Conservation (phyloP, 2,888 invertebrate species). For the Tupiocoris notatus region DNA sequence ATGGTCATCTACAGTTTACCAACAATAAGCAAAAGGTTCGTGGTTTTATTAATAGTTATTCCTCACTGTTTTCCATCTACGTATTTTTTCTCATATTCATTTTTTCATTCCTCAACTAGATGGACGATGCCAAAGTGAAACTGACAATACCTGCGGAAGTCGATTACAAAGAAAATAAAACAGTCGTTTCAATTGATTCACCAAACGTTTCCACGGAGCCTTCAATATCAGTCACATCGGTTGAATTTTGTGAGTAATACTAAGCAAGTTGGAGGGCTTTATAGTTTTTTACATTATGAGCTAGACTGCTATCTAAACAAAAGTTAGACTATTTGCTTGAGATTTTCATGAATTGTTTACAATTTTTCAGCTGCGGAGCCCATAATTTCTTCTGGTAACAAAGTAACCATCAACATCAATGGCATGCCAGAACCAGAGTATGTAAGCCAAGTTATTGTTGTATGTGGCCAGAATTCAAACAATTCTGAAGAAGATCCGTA, state of each 20-base stretch:
- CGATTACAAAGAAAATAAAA: slow-evolving; percentile 45
- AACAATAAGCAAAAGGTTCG: background rate
- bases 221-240: slow-evolving; percentile 59
- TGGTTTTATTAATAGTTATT: too few relatives aligned
- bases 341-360: too few relatives aligned
- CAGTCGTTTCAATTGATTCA: slow-evolving; percentile 47
- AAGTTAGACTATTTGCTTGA: too few relatives aligned
- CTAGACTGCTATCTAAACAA: too few relatives aligned
- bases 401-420: slow-evolving; percentile 56
- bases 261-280: too few relatives aligned
- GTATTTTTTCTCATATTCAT: background rate
- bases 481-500: background rate
- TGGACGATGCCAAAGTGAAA: slow-evolving; percentile 40
- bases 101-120: background rate
- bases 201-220: slow-evolving; percentile 37
- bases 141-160: slow-evolving; percentile 44
- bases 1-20: too few relatives aligned
- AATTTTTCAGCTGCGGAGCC: slow-evolving; percentile 23
- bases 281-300: too few relatives aligned
- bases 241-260: slow-evolving; percentile 59
- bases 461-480: slow-evolving; percentile 4
- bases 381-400: slow-evolving; percentile 52
- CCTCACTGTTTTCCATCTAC: too few relatives aligned
- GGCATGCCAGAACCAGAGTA: slow-evolving; percentile 39
- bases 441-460: slow-evolving; percentile 50